These are phyloP conservation scores for Xyrichtys novacula DNA, from an alignment of 2,797 vertebrate genomes.

Conservation along the genomic window DNA sequence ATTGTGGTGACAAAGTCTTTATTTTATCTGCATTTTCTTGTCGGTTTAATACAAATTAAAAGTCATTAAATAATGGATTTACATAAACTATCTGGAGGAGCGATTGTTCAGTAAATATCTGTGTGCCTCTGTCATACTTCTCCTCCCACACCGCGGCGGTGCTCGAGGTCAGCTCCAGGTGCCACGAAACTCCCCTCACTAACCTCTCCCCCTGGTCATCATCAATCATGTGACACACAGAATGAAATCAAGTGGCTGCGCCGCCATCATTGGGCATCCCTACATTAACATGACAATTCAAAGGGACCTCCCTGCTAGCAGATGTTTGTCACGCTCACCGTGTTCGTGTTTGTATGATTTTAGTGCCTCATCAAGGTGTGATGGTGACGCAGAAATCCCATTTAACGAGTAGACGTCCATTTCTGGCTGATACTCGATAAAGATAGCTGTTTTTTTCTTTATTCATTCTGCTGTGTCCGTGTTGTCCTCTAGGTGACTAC, in stretches of 20 bases:
- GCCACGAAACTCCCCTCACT: conserved; percentile 72
- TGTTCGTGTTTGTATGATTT: conserved; percentile 40
- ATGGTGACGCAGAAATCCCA: background rate
- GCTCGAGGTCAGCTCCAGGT: conserved; percentile 64
- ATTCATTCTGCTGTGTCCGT: conserved; percentile 20
- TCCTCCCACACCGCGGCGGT: conserved; percentile 28
- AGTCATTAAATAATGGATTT: background rate
- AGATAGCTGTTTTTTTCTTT: background rate
- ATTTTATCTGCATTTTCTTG: too few relatives aligned
- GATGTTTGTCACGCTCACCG: conserved; percentile 58
- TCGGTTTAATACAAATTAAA: too few relatives aligned
- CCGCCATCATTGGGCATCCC: conserved; percentile 77
- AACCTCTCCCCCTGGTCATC: conserved; percentile 88
- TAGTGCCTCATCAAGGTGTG: conserved; percentile 15
- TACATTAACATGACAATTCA: conserved; percentile 84
- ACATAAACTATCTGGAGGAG: background rate
- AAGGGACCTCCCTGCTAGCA: conserved; percentile 60
- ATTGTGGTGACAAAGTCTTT: too few relatives aligned
- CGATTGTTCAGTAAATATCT: too few relatives aligned
- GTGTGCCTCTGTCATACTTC: conserved; percentile 21
- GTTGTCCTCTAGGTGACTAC: conserved; percentile 90
- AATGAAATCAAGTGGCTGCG: conserved; percentile 83
- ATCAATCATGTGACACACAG: conserved; percentile 90
- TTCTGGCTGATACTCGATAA: background rate
- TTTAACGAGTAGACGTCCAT: background rate